Evolutionary conservation across 2,888 invertebrate genomes (phyloP), one percentile per base, ranked within the genome.

Genomic region (Athalia circularis): DNA sequence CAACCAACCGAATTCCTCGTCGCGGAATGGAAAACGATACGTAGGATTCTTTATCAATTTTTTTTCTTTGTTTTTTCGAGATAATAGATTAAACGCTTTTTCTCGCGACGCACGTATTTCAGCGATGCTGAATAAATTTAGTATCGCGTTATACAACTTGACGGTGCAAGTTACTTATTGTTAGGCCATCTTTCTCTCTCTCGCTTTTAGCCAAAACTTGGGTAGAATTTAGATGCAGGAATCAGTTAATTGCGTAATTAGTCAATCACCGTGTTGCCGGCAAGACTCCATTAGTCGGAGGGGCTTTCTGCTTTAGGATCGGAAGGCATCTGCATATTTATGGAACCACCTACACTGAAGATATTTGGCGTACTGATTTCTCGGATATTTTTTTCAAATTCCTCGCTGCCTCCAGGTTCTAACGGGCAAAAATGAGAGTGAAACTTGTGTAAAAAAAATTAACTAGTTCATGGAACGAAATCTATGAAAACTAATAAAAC

Each of bases 211-310:
- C 43, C 11, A 29, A 75, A 4, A 80, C 70, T 77, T 77, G 50
- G 77, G 78, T 54, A 74, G 77, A 70, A 77, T 52, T 59, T 59
- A 59, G 67, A 62, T 62, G 29, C 29, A 29, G 80, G 78, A 81
- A 82, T 83, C 84, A 82, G 84, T 85, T 86, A 86, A 86, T 86
- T 82, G 82, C 80, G 81, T 84, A 85, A 86, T 86, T 85, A 84
- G 81, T 84, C 85, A 82, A 81, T 82, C 81, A 79, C 77, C 65
- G 70, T 78, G 78, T 80, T 81, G 80, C 80, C 78, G 65, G 75
- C 13, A 47, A 72, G 67, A 67, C 76, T 80, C 80, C 72, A 81
- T 80, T 81, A 80, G 61, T 75, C 67, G 43, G 54, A 62, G 62
- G 74, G 61, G 9, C 11, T 61, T n/a, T 11, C 59, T 11, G 48